A percentile compares a stretch with the other conserved stretches of the same genome.
Conservation (phyloP, 2,888 invertebrate species). For the Ashinkailepas kermadecensis region DNA sequence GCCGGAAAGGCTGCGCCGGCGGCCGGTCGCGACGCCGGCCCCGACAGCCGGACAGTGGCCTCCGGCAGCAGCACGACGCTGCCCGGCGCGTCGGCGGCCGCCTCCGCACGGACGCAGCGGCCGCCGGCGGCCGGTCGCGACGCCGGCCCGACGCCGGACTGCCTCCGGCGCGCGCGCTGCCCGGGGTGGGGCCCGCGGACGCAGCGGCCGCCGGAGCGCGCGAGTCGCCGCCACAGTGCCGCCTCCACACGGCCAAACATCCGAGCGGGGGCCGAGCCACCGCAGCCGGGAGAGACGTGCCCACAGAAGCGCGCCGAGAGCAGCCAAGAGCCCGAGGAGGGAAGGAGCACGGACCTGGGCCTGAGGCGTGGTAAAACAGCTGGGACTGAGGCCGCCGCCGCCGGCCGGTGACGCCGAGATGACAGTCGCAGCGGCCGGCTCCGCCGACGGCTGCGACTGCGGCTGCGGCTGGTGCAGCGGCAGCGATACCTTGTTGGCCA, state of each 20-base stretch:
- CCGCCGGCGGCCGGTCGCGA: background rate
- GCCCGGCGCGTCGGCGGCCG: too few relatives aligned
- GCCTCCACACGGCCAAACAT: background rate
- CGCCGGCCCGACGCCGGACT: background rate
- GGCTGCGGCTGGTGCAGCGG: slow-evolving; percentile 25
- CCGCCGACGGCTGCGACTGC: background rate
- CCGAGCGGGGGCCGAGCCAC: background rate
- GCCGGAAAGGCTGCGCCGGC: too few relatives aligned
- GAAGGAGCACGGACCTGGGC: background rate
- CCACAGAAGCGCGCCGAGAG: too few relatives aligned
- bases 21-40: too few relatives aligned
- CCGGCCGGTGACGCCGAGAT: background rate
- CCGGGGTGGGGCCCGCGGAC: too few relatives aligned
- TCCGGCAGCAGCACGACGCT: too few relatives aligned
- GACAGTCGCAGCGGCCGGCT: background rate
- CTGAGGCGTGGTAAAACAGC: slow-evolving; percentile 21
- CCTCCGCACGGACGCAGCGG: too few relatives aligned
- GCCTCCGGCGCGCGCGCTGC: too few relatives aligned
- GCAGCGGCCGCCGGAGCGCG: background rate
- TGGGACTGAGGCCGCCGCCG: slow-evolving; percentile 2
- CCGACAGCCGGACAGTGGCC: too few relatives aligned
- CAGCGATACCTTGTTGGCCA: slow-evolving; percentile 84
- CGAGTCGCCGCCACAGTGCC: background rate
- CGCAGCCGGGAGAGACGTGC: background rate
- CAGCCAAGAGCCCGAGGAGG: background rate